Percentiles rank a stretch among this genome's conserved stretches.
Evolutionary conservation across 1,140 invertebrate genomes (phyloP).

Genomic region (Drosophila pseudoananassae): DNA sequence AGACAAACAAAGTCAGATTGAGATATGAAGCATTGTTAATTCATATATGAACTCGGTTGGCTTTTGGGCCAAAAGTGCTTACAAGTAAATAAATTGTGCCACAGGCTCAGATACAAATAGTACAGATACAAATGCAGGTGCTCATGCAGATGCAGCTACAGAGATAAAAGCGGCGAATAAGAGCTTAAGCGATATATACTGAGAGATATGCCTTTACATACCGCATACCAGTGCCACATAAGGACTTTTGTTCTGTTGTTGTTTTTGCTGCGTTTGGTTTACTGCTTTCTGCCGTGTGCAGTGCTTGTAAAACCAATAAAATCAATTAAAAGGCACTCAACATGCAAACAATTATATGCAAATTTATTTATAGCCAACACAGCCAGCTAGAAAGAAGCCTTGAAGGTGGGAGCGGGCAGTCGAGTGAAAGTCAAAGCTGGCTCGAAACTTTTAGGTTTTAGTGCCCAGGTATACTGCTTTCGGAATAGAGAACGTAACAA

Average conservation of each 20-base stretch:
- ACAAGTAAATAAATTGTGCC: slow-evolving; percentile 66
- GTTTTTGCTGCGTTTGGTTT: slow-evolving; percentile 12
- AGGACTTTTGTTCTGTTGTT: slow-evolving; percentile 1
- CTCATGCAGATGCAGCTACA: slow-evolving; percentile 2
- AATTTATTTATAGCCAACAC: slow-evolving; percentile 73
- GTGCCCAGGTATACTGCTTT: slow-evolving; percentile 1
- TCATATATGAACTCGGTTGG: slow-evolving; percentile 56
- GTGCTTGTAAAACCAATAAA: slow-evolving; percentile 77
- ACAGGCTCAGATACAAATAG: slow-evolving; percentile 10
- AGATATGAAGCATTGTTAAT: slow-evolving; percentile 64
- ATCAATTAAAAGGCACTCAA: slow-evolving; percentile 82
- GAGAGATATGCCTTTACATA: slow-evolving; percentile 11
- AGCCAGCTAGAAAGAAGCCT: slow-evolving; percentile 22
- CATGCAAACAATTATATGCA: slow-evolving; percentile 82
- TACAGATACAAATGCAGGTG: slow-evolving; percentile 6
- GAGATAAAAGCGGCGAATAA: slow-evolving; percentile 21
- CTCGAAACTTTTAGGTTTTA: slow-evolving; percentile 52
- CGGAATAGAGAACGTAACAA: neutral
- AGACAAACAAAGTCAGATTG: slow-evolving; percentile 57
- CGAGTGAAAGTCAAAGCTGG: slow-evolving; percentile 65
- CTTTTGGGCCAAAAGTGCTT: slow-evolving; percentile 46
- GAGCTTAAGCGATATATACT: slow-evolving; percentile 51
- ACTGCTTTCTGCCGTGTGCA: slow-evolving; percentile 42
- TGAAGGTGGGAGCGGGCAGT: neutral
- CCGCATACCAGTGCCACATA: neutral